Evolutionary conservation across 2,113 vertebrate species (phyloP).

Genomic region (Zootoca vivipara): DNA sequence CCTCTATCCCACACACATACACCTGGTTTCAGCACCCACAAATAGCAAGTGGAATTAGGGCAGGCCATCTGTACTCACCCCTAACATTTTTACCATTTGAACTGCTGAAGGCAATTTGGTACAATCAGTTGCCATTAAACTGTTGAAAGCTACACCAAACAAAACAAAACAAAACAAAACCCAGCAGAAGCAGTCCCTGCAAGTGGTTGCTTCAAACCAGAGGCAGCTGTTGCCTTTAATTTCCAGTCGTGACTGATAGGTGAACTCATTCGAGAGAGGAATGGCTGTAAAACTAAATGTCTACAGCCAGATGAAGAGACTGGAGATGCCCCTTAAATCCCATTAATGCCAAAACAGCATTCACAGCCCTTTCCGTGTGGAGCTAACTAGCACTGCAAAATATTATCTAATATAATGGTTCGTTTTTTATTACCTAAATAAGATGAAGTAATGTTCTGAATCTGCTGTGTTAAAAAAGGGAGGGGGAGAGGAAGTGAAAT

Average conservation of each 20-base stretch:
- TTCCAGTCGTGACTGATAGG: conserved; percentile 24
- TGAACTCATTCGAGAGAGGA: conserved; percentile 14
- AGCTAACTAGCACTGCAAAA: conserved; percentile 36
- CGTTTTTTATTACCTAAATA: conserved; percentile 51
- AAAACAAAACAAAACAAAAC: neutral
- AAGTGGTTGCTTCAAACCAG: conserved; percentile 39
- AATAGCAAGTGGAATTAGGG: no score
- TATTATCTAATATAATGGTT: conserved; percentile 53
- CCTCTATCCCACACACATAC: no score
- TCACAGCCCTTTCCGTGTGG: conserved; percentile 50
- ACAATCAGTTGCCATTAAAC: neutral
- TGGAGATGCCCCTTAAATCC: conserved; percentile 44
- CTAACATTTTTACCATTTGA: conserved; percentile 7
- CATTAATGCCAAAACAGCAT: conserved; percentile 48
- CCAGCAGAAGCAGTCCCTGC: neutral
- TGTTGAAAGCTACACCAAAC: neutral
- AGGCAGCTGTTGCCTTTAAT: conserved; percentile 26
- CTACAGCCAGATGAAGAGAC: conserved; percentile 21
- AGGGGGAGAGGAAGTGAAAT: conserved; percentile 56
- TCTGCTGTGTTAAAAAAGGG: conserved; percentile 30
- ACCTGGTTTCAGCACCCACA: no score
- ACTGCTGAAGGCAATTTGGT: neutral
- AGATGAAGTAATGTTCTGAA: conserved; percentile 59
- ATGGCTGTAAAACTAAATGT: conserved; percentile 47
- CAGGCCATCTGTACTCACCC: no score